These are phyloP conservation scores for Conops quadrifasciatus DNA, from an alignment of 2,888 invertebrate species.

Conservation along the genomic window DNA sequence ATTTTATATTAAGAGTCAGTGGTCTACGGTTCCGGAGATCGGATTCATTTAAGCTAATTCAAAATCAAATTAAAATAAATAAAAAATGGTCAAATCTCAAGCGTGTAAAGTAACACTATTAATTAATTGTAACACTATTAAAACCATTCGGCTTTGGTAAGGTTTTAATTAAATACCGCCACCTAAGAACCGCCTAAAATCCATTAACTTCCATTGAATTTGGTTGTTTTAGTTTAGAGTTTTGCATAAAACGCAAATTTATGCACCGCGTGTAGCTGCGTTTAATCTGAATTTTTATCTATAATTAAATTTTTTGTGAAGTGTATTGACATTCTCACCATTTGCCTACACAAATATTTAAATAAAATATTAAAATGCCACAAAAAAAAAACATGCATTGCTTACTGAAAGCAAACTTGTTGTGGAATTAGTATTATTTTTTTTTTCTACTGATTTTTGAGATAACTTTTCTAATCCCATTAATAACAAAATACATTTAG, in stretches of 20 bases:
- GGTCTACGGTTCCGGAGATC: too few species aligned
- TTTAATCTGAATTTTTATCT: neutral
- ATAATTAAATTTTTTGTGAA: neutral
- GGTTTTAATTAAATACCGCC: neutral
- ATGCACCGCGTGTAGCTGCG: neutral
- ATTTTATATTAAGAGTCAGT: too few species aligned
- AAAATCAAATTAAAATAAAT: too few species aligned
- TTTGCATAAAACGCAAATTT: too few species aligned
- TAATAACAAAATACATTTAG: neutral
- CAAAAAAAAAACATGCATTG: neutral
- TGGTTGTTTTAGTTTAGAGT: neutral
- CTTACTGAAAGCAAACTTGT: neutral
- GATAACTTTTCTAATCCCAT: neutral
- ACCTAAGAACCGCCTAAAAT: too few species aligned
- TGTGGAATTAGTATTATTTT: neutral
- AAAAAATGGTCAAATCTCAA: too few species aligned
- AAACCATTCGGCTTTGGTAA: neutral
- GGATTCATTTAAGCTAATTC: too few species aligned
- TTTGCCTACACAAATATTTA: too few species aligned
- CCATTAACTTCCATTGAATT: slow-evolving; percentile 1
- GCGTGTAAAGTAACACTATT: too few species aligned
- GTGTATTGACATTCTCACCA: neutral
- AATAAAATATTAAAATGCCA: neutral
- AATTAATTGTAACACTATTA: too few species aligned
- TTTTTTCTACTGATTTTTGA: neutral